Evolutionary conservation across 2,888 invertebrate species (phyloP).

Genomic region (Anthoptus insignis): DNA sequence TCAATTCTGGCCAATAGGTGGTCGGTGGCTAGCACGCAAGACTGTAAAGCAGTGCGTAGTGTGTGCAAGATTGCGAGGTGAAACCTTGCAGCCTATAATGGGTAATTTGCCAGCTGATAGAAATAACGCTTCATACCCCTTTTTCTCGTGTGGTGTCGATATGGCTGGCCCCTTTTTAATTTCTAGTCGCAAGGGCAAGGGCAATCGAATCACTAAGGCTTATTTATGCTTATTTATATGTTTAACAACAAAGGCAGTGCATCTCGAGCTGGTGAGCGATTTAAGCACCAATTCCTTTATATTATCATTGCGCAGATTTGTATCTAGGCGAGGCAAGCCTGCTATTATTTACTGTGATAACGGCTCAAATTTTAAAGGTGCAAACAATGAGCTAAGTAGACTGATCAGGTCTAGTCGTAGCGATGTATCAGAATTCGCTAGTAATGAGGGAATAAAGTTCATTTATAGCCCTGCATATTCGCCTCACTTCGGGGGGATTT

Average conservation of each 20-base stretch:
- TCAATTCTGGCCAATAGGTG: constrained; percentile 14
- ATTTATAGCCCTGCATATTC: no score
- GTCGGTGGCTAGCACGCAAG: constrained; percentile 2
- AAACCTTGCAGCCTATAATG: constrained; percentile 16
- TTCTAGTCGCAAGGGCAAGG: constrained; percentile 14
- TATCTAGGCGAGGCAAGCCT: constrained; percentile 34
- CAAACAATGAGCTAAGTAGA: constrained; percentile 44
- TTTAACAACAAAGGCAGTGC: constrained; percentile 29
- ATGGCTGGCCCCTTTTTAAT: constrained; percentile 18
- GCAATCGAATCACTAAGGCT: constrained; percentile 10
- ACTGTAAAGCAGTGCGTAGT: constrained; percentile 1
- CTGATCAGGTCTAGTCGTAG: constrained; percentile 29
- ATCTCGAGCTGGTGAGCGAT: constrained; percentile 30
- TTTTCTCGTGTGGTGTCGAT: constrained; percentile 20
- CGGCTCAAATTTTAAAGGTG: constrained; percentile 30
- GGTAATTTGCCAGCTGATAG: constrained; percentile 13
- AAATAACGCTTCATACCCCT: no score
- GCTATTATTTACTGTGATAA: constrained; percentile 26
- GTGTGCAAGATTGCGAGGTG: constrained; percentile 11
- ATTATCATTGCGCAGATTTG: constrained; percentile 25
- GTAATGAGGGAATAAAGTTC: no score
- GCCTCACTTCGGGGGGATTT: no score
- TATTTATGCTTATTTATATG: constrained; percentile 35
- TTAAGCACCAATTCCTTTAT: constrained; percentile 26
- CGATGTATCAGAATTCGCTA: neutral